Base-by-base conservation (phyloP, 1,140 invertebrate species). In the Halesus radiatus region DNA sequence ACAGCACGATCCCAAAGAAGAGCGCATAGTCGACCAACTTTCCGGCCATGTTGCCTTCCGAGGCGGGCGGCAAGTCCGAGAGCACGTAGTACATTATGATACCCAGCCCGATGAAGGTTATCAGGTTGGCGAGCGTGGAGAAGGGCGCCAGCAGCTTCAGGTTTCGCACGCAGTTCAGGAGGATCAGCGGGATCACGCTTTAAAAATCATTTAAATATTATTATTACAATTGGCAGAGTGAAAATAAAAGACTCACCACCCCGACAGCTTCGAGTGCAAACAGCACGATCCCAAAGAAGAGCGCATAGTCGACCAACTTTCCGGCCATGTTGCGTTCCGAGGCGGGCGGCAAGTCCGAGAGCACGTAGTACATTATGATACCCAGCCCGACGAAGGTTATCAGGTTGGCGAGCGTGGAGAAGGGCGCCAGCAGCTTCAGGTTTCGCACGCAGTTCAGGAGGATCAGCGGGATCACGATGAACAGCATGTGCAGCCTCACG, bases 191-290 rank as follows among this genome's bases (percentile, higher is more conserved):
- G 4, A 93, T 78, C 18, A 96, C n/a, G n/a, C n/a, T n/a, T n/a
- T n/a, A n/a, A n/a, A n/a, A n/a, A n/a, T n/a, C n/a, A n/a, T n/a
- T n/a, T n/a, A n/a, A n/a, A n/a, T n/a, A n/a, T n/a, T n/a, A n/a
- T n/a, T n/a, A n/a, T n/a, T n/a, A n/a, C n/a, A n/a, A n/a, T n/a
- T n/a, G n/a, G n/a, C n/a, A n/a, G 5, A 29, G 5, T 3, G 5
- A 32, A 32, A 3, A 5, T 32, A 0, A 7, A 32, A 76, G 50
- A 92, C 93, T 90, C 85, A 96, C 95, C 87, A 96, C 94, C 32
- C 95, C 95, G 45, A 98, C 96, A 16, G 96, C 96, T 87, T 98
- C 96, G 64, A 98, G 89, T 0, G 97, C 95, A 89, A 97, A 98
- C 4, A 98, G 88, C 0, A 95, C 95, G 0, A 96, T 97, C 0